Evolutionary conservation across 1,140 invertebrate species (phyloP), one percentile per base, ranked within the genome.

Genomic region (Platyura marginata): DNA sequence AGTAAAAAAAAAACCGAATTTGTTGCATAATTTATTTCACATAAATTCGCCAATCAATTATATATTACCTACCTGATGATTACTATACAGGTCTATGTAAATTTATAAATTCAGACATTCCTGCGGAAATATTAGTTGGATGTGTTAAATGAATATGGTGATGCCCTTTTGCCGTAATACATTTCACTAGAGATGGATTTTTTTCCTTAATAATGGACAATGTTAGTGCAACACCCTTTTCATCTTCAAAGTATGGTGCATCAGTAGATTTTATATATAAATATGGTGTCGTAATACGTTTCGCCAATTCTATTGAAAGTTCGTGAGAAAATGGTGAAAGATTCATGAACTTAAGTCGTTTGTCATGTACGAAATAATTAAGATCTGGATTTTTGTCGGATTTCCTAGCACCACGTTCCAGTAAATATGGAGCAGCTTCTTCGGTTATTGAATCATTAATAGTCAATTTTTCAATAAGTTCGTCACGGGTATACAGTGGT

Each of bases 261-360:
- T 68, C 51, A 25, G 61, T 61, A 18, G 61, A 64, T 59, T 71
- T 72, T 2, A 72, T 51, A 38, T 68, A 61, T 21, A 69, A 47
- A 11, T 65, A 65, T 10, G 69, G 68, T 44, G 60, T 63, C 20
- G 53, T 63, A 5, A 71, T 54, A 13, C 55, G 52, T 15, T 49
- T 52, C 0, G 65, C 57, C 32, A 66, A 46, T 6, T 58, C 48
- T 39, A 63, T 52, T 2, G 77, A 72, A 20, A 80, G 68, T 46
- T 86, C 79, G 9, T 75, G 61, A 0, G 74, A 77, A 46, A 82
- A 70, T 64, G 77, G 74, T 5, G 70, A 80, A n/a, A 84, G 51
- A 0, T 67, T 58, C 9, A 67, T 45, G 18, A 55, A 50, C 65
- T 85, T 84, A 2, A 86, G 59, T 44, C 66, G 54, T 2, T 59